A percentile compares a stretch with the other conserved stretches of the same genome.
Evolutionary conservation across 2,888 invertebrate species (phyloP).

Genomic region (Oligia latruncula): DNA sequence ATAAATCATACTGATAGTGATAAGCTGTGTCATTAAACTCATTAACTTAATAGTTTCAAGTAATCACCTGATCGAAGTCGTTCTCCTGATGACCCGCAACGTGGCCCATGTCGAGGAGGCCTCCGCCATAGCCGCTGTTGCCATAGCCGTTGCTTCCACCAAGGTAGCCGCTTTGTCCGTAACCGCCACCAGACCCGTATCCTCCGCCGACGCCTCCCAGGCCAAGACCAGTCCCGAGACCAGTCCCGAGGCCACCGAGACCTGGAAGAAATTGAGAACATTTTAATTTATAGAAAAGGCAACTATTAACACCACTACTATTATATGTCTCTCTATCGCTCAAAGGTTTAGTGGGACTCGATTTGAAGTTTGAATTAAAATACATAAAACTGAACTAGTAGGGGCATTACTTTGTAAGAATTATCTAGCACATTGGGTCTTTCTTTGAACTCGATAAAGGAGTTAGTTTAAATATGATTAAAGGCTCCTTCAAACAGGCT

Average conservation of each 20-base stretch:
- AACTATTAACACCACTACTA: not conserved
- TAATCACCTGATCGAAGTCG: slow-evolving; percentile 51
- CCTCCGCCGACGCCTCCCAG: slow-evolving; percentile 28
- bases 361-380: not conserved
- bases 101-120: slow-evolving; percentile 2
- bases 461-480: not conserved
- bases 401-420: not conserved
- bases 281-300: not conserved
- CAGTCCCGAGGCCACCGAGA: not conserved
- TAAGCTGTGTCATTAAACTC: not conserved
- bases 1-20: not conserved
- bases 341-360: not conserved
- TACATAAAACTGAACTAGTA: not conserved
- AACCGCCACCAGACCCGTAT: slow-evolving; percentile 32
- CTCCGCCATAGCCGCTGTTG: slow-evolving; percentile 39
- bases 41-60: not conserved
- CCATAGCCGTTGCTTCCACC: slow-evolving; percentile 29
- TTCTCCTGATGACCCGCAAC: slow-evolving; percentile 32
- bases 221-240: not conserved
- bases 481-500: no score
- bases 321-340: not conserved
- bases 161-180: slow-evolving; percentile 38
- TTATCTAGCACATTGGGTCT: not conserved
- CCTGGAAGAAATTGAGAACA: slow-evolving; percentile 14
- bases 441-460: not conserved